Base-by-base conservation (phyloP, 1,140 invertebrate species). In the Phocides pigmalion region DNA sequence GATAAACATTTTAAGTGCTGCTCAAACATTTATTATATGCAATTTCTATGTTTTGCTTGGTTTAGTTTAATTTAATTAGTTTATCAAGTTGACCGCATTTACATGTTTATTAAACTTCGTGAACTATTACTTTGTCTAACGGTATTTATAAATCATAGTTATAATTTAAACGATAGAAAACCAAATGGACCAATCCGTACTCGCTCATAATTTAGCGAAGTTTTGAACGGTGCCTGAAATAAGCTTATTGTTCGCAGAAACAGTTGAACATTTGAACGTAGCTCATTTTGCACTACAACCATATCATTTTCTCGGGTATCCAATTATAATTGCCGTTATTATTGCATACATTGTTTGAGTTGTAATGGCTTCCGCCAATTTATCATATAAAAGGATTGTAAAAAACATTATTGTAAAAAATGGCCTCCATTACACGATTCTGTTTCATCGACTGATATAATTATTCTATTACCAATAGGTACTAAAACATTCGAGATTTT, bases 381-480 rank as follows among this genome's bases (percentile, higher is more conserved):
- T 49, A 49, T 37, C 35, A 61, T 50, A 61, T 49, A 61, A 32
- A 54, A 54, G 17, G 58, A 50, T 19, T 32, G 56, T 59, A 47
- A 35, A 32, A 59, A 58, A 58, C 11, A 15, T 28, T n/a, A 44
- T 25, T 58, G 15, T 28, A 58, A 58, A 58, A 59, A 59, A 35
- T 22, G 42, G 15, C 56, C 56, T 59, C 44, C 28, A 22, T n/a
- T 59, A 42, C 28, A 59, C 56, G 28, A 59, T 47, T 59, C 39
- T 32, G 19, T 8, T 59, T 59, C 42, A 47, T 46, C 19, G 54
- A 47, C 16, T 59, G 25, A 37, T 28, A 37, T 44, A 44, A 56
- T 59, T 59, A 59, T 59, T 59, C 56, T 47, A 22, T 47, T 59
- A 47, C 37, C 56, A 59, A 59, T n/a, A 47, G 11, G 8, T 42